Conservation (phyloP, 2,113 vertebrate species). For the Sinosuthora webbiana region DNA sequence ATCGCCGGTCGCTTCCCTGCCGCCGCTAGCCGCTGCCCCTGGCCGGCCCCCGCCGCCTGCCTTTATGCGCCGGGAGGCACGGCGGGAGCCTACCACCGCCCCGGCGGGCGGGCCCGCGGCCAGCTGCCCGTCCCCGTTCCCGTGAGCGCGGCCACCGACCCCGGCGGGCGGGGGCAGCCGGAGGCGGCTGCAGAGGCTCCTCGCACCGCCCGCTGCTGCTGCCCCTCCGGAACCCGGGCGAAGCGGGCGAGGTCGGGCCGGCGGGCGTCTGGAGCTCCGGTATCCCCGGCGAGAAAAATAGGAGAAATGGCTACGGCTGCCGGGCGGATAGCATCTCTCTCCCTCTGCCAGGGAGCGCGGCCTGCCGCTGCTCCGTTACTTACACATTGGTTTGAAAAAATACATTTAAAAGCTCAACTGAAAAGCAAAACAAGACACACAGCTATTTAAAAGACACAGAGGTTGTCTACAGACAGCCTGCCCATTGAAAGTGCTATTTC, state of each 20-base stretch:
- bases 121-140: background rate
- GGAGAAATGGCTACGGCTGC: background rate
- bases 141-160: background rate
- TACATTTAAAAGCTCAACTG: background rate
- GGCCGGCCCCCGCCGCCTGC: background rate
- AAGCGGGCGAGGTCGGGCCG: too few relatives aligned
- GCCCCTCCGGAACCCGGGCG: background rate
- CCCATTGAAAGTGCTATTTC: background rate
- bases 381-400: background rate
- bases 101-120: background rate
- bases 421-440: background rate
- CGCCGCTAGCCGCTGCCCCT: background rate
- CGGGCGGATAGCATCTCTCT: background rate
- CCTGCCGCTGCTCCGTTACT: background rate
- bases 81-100: constrained; percentile 66
- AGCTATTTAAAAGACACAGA: background rate
- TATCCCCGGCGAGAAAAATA: accelerated
- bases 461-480: background rate
- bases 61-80: constrained; percentile 66
- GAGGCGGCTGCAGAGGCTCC: background rate
- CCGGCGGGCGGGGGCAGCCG: background rate
- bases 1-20: background rate
- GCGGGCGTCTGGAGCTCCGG: accelerated
- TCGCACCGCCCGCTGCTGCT: background rate
- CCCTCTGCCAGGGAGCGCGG: background rate